Evolutionary conservation across 2,113 vertebrate species (phyloP).

Genomic region (Lates calcarifer): DNA sequence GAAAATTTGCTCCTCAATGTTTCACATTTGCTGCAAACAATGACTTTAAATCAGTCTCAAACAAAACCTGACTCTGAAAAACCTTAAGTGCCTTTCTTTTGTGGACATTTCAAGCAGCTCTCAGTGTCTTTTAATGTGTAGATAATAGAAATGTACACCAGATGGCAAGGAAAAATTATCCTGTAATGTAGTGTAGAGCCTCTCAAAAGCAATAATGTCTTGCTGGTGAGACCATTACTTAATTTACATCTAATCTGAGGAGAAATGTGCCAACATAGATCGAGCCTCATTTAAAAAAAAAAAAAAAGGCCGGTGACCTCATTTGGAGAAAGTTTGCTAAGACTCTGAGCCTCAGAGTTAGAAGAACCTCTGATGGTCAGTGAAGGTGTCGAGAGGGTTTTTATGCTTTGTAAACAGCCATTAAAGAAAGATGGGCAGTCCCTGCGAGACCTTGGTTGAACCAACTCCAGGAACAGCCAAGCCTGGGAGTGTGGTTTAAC

Average conservation of each 20-base stretch:
- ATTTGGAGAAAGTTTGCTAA: slow-evolving; percentile 40
- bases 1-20: slow-evolving; percentile 11
- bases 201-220: not conserved
- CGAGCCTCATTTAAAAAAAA: slow-evolving; percentile 11
- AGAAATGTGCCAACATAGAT: slow-evolving; percentile 40
- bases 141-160: slow-evolving; percentile 11
- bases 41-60: slow-evolving; percentile 19
- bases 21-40: slow-evolving; percentile 32
- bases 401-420: slow-evolving; percentile 45
- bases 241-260: slow-evolving; percentile 49
- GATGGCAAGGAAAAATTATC: not conserved
- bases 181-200: slow-evolving; percentile 17
- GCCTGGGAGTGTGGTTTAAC: slow-evolving; percentile 87
- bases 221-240: slow-evolving; percentile 11
- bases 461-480: slow-evolving; percentile 82
- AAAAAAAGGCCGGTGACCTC: slow-evolving; percentile 40
- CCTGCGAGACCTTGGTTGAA: slow-evolving; percentile 52
- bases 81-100: not conserved
- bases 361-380: slow-evolving; percentile 9
- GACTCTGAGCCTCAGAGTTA: not conserved
- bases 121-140: not conserved
- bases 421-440: slow-evolving; percentile 48
- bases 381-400: slow-evolving; percentile 39
- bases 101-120: not conserved
- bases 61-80: not conserved